phyloP scores from a whole-genome alignment of 2,888 invertebrate species.

The Furcula furcula region DNA sequence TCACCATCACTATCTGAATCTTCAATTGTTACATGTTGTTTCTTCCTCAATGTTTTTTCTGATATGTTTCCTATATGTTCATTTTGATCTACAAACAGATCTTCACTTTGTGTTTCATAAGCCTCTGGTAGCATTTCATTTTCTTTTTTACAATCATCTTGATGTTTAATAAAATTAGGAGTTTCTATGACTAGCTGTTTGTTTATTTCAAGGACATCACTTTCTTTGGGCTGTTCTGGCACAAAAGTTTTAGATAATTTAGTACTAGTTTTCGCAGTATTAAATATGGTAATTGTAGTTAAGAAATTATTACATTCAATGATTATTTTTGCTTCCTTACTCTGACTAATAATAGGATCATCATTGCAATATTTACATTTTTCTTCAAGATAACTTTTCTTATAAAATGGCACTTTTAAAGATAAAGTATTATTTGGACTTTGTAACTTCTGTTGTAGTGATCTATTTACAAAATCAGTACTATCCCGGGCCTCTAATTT shows the following conservation, averaged over 20 bases:
- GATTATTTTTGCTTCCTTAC: slow-evolving; percentile 45
- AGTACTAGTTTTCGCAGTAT: slow-evolving; percentile 17
- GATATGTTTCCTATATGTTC: not conserved
- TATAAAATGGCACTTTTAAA: slow-evolving; percentile 54
- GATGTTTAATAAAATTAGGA: not conserved
- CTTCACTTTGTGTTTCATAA: slow-evolving; percentile 25
- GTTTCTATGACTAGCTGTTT: not conserved
- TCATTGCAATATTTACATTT: slow-evolving; percentile 37
- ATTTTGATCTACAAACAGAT: slow-evolving; percentile 29
- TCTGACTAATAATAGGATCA: slow-evolving; percentile 9
- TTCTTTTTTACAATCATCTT: slow-evolving; percentile 3
- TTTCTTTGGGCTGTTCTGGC: slow-evolving; percentile 50
- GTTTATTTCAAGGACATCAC: slow-evolving; percentile 8
- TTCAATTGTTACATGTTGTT: slow-evolving; percentile 40
- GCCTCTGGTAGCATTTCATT: slow-evolving; percentile 2
- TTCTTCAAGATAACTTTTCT: slow-evolving; percentile 46
- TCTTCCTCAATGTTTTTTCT: slow-evolving; percentile 10
- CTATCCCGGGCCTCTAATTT: slow-evolving; percentile 11
- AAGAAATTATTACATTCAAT: slow-evolving; percentile 45
- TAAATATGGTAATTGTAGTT: slow-evolving; percentile 46
- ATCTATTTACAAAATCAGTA: not conserved
- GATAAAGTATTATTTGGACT: slow-evolving; percentile 8
- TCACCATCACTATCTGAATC: slow-evolving; percentile 62
- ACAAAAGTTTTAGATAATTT: slow-evolving; percentile 24
- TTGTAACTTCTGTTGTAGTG: not conserved